These are phyloP conservation scores for Drosophila aldrichi DNA, from an alignment of 2,888 invertebrate genomes.

Conservation along the genomic window DNA sequence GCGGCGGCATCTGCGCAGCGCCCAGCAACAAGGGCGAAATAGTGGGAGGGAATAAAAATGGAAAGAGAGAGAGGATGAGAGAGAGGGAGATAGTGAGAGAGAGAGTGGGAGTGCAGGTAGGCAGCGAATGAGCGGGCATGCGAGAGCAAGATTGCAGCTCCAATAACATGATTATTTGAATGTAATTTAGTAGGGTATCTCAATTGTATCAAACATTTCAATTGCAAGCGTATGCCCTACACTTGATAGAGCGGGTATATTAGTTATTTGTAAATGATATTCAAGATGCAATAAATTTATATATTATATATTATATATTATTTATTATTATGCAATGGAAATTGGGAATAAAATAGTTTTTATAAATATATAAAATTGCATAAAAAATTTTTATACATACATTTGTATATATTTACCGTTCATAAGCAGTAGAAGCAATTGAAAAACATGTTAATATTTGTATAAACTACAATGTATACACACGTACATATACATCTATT, in stretches of 20 bases:
- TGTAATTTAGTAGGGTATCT: conserved; percentile 3
- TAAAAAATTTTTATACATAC: no score
- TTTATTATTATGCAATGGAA: conserved; percentile 11
- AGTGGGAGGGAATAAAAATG: neutral
- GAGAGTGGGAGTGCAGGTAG: neutral
- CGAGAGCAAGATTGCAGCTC: neutral
- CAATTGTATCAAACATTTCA: conserved; percentile 3
- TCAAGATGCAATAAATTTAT: no score
- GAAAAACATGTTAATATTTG: no score
- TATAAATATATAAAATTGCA: no score
- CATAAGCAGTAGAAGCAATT: no score
- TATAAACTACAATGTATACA: no score
- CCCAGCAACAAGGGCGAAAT: conserved; percentile 17
- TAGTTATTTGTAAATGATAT: neutral
- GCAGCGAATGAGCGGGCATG: neutral
- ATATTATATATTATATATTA: no score
- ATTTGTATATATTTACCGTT: no score
- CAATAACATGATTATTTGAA: conserved; percentile 1
- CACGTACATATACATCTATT: no score
- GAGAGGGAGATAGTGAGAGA: neutral
- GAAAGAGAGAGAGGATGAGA: neutral
- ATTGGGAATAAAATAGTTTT: conserved; percentile 34
- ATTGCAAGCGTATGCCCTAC: neutral
- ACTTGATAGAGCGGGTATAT: neutral
- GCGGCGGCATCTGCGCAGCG: conserved; percentile 19